Percentiles rank a stretch among this genome's conserved stretches.
These are phyloP conservation scores for Hylaeus volcanicus DNA, from an alignment of 1,140 invertebrate genomes.

Conservation along the genomic window DNA sequence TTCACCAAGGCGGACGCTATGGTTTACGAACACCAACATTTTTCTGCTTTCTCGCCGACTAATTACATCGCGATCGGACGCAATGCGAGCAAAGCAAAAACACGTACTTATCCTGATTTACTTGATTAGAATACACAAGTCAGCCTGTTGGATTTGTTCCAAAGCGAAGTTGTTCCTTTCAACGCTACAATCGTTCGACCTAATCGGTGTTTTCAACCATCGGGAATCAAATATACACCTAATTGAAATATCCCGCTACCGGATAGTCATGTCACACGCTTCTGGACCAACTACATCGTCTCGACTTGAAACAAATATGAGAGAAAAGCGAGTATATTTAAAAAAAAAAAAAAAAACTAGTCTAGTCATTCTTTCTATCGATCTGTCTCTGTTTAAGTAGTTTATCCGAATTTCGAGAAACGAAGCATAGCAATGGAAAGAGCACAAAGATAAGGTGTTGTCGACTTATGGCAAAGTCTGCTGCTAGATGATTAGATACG, in stretches of 20 bases:
- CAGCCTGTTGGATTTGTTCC: conserved; percentile 60
- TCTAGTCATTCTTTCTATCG: neutral
- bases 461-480: conserved; percentile 37
- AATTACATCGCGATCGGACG: conserved; percentile 42
- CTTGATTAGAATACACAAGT: conserved; percentile 62
- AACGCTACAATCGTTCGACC: conserved; percentile 43
- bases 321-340: neutral
- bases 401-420: conserved; percentile 24
- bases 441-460: conserved; percentile 17
- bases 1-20: neutral
- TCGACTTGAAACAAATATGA: too few species aligned
- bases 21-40: neutral
- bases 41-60: conserved; percentile 12
- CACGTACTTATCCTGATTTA: conserved; percentile 54
- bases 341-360: neutral
- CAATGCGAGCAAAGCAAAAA: conserved; percentile 33
- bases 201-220: conserved; percentile 47
- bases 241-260: conserved; percentile 1
- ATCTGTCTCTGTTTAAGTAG: neutral
- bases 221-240: conserved; percentile 14
- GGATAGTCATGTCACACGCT: neutral
- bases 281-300: neutral
- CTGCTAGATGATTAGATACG: conserved; percentile 36
- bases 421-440: neutral
- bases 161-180: conserved; percentile 62